phyloP scores from a whole-genome alignment of 2,888 invertebrate species.

The Ceratothoa steindachneri region DNA sequence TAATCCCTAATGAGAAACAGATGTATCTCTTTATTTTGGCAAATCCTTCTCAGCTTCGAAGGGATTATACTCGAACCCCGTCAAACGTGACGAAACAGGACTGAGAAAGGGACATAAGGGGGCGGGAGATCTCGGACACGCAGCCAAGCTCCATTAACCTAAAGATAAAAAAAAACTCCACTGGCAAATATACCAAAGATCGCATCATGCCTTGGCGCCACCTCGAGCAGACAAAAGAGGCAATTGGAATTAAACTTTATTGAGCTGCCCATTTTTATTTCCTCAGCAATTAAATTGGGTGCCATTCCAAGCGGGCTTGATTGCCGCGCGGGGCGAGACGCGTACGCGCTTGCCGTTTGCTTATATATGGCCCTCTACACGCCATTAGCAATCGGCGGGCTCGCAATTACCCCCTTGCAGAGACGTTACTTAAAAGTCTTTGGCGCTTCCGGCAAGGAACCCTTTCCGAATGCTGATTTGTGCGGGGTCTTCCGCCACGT shows the following conservation, averaged over 20 bases:
- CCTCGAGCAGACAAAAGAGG: slow-evolving; percentile 11
- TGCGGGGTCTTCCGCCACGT: neutral
- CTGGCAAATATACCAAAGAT: slow-evolving; percentile 2
- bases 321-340: neutral
- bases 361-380: slow-evolving; percentile 12
- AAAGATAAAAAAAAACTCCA: neutral
- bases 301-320: slow-evolving; percentile 4
- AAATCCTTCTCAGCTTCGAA: too few relatives aligned
- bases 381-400: slow-evolving; percentile 10
- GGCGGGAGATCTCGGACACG: too few relatives aligned
- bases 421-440: slow-evolving; percentile 11
- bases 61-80: too few relatives aligned
- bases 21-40: too few relatives aligned
- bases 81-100: too few relatives aligned
- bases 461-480: slow-evolving; percentile 13
- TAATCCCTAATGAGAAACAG: too few relatives aligned
- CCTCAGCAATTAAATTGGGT: slow-evolving; percentile 10
- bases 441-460: neutral
- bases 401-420: neutral
- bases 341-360: neutral
- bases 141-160: neutral
- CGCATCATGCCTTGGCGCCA: slow-evolving; percentile 1
- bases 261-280: slow-evolving; percentile 11
- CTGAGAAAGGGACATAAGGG: too few relatives aligned
- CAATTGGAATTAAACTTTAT: slow-evolving; percentile 11